Evolutionary conservation across 92 coral and sea anemone species (phyloP), one percentile per base, ranked within the genome.

Genomic region (Siderastrea siderea): DNA sequence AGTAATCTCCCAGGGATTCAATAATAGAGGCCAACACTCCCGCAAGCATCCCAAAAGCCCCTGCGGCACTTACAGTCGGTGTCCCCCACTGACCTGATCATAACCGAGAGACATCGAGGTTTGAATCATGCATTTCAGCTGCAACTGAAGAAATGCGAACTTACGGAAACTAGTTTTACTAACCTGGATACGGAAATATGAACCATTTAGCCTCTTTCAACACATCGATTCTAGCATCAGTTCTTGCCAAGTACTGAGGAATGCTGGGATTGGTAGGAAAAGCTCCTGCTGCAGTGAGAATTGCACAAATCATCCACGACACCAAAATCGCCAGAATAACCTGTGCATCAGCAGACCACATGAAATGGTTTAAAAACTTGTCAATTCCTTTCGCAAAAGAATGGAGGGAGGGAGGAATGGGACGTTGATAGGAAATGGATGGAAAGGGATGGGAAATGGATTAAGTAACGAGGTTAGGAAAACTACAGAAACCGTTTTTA

Each of bases 1-100:
- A 96, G 88, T 96, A 96, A 72, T 96, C 99, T 14, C 99, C 99
- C 47, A 96, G 96, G 44, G 99, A 96, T 81, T 96, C 99, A 52
- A 96, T 85, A 72, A 96, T 91, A 26, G 98, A 95, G 26, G 95
- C 99, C 74, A 96, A 52, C 38, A 96, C 98, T 6, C 99, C 99
- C 45, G 98, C 99, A 47, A 97, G 80, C 95, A 97, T 97, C 82
- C 99, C 99, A 89, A 97, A 97, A 71, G 95, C 98, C 48, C 98
- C 97, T 14, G 99, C 98, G 46, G 93, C 91, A 86, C 98, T 96
- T 44, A 96, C 95, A 15, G 98, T 96, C 0, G 99, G 99, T 9
- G 75, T 90, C 1, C 99, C 99, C 99, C 99, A 97, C 78, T 97
- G 99, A 77, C 99, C 99, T 97, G 7, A 48, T 2, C n/a, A 78